Evolutionary conservation across 53 echinoderm and acorn worm genomes (phyloP).

Genomic region (Temnopleurus reevesii): DNA sequence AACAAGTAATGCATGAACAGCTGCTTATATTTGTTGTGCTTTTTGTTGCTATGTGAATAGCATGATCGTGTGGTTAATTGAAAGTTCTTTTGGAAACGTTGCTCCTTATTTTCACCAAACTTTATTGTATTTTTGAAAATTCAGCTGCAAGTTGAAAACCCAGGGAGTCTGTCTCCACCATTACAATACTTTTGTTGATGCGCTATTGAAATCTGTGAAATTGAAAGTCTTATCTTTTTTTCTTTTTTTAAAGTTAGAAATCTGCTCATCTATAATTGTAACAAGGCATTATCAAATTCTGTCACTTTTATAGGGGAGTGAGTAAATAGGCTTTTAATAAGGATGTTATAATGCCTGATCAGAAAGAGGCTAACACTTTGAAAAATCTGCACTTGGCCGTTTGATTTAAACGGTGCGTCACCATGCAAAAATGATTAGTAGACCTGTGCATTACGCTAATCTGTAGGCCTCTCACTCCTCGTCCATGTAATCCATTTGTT

Average conservation of each 20-base stretch:
- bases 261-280: too few relatives aligned
- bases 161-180: too few relatives aligned
- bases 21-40: background rate
- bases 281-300: too few relatives aligned
- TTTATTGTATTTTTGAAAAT: too few relatives aligned
- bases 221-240: too few relatives aligned
- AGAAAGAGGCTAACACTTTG: slow-evolving; percentile 5
- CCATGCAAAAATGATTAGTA: slow-evolving; percentile 20
- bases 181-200: too few relatives aligned
- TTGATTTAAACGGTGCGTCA: slow-evolving; percentile 42
- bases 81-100: too few relatives aligned
- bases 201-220: too few relatives aligned
- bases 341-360: background rate
- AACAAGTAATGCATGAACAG: background rate
- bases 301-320: background rate
- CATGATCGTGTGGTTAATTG: too few relatives aligned
- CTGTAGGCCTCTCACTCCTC: background rate
- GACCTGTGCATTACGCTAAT: slow-evolving; percentile 11
- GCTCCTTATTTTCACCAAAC: too few relatives aligned
- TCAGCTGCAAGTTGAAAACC: too few relatives aligned
- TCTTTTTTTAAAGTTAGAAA: too few relatives aligned
- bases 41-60: background rate
- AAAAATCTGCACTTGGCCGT: background rate
- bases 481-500: slow-evolving; percentile 37
- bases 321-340: background rate